Conservation (phyloP, 1,140 invertebrate species). For the Cyclargus thomasi region DNA sequence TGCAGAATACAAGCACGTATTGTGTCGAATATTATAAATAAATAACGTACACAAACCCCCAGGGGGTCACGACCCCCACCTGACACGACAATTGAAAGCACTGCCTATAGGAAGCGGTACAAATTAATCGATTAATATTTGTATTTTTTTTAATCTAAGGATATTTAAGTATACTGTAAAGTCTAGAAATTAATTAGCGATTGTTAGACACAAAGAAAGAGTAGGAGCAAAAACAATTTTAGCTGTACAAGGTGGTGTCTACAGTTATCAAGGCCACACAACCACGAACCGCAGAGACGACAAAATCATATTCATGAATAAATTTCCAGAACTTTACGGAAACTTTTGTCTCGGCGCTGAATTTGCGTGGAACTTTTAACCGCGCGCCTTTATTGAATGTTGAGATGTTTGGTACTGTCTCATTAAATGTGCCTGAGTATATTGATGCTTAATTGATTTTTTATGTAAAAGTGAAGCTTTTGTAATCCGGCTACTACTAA, state of each 20-base stretch:
- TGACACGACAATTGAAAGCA: too few relatives aligned
- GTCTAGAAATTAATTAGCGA: too few relatives aligned
- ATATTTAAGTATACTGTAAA: too few relatives aligned
- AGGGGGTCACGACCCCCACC: too few relatives aligned
- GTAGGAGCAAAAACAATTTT: background rate
- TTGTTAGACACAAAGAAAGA: too few relatives aligned
- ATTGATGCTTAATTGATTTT: background rate
- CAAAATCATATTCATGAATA: conserved; percentile 13
- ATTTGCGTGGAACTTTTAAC: background rate
- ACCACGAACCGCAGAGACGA: background rate
- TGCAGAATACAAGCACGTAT: too few relatives aligned
- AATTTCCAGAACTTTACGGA: background rate
- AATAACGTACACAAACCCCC: too few relatives aligned
- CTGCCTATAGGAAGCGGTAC: too few relatives aligned
- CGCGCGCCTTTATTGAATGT: background rate
- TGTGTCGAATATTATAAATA: too few relatives aligned
- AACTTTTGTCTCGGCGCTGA: background rate
- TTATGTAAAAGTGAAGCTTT: background rate
- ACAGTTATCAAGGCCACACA: background rate
- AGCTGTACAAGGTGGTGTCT: background rate
- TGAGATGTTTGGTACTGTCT: background rate
- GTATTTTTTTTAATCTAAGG: too few relatives aligned
- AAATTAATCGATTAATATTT: too few relatives aligned
- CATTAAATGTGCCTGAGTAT: too few relatives aligned
- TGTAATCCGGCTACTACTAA: background rate